phyloP scores from a whole-genome alignment of 30 jellyfish, hydroid and myxozoan genomes.

The Aurelia aurita region DNA sequence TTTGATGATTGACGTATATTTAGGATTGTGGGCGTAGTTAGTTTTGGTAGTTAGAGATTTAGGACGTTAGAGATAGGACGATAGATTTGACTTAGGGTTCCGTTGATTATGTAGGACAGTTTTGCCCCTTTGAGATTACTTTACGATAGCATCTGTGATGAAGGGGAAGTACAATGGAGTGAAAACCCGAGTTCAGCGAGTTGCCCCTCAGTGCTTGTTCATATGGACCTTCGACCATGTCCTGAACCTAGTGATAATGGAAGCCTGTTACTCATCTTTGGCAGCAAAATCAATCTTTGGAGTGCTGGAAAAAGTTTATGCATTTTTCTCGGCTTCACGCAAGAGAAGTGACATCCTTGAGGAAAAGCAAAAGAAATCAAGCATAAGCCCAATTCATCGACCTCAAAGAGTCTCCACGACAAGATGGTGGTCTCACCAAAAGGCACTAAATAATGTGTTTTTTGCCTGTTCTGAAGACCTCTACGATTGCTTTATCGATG shows the following conservation, averaged over 20 bases:
- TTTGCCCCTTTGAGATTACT: no score
- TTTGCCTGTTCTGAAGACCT: neutral
- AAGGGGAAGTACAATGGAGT: conserved; percentile 30
- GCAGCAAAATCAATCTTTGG: no score
- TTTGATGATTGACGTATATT: no score
- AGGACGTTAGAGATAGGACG: no score
- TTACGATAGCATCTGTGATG: conserved; percentile 33
- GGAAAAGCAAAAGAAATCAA: neutral
- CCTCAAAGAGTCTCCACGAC: conserved; percentile 47
- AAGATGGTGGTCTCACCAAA: conserved; percentile 49
- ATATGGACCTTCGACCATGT: conserved; percentile 10
- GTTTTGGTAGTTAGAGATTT: no score
- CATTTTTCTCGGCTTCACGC: conserved; percentile 13
- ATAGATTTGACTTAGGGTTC: no score
- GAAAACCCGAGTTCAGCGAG: conserved; percentile 18
- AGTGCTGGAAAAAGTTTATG: no score
- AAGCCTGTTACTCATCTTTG: no score
- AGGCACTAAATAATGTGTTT: conserved; percentile 7
- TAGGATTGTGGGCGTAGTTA: no score
- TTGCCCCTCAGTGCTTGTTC: conserved; percentile 28
- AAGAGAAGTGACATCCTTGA: conserved; percentile 29
- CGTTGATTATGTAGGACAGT: no score
- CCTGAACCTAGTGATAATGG: no score
- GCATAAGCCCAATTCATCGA: conserved; percentile 3
- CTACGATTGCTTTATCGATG: neutral